These are phyloP conservation scores for Fregata magnificens DNA, from an alignment of 2,113 vertebrate genomes.

Conservation along the genomic window DNA sequence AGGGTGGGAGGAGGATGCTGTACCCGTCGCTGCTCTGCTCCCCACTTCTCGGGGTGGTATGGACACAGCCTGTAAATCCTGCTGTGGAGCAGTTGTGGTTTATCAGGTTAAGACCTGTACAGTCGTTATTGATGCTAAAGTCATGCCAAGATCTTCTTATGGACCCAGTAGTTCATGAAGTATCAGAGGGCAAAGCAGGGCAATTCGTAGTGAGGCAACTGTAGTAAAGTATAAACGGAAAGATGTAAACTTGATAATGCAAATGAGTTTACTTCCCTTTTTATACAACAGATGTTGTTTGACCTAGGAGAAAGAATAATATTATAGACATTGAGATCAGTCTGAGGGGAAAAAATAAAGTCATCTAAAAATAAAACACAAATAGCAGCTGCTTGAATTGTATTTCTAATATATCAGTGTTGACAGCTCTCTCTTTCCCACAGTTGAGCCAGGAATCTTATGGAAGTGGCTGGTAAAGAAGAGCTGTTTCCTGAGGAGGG, in stretches of 20 bases:
- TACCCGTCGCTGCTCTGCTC: not conserved
- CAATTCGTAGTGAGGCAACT: constrained; percentile 3
- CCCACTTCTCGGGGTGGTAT: rapidly evolving
- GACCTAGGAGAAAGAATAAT: constrained; percentile 69
- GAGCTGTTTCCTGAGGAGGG: not conserved
- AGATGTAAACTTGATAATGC: constrained; percentile 52
- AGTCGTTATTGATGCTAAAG: not conserved
- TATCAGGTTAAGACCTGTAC: not conserved
- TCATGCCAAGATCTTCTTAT: not conserved
- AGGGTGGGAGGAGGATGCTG: not conserved
- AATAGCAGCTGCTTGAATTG: constrained; percentile 70
- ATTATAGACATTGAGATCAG: constrained; percentile 61
- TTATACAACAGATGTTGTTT: constrained; percentile 70
- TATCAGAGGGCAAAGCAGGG: constrained; percentile 16
- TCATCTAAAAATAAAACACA: constrained; percentile 64
- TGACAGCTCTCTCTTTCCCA: constrained; percentile 45
- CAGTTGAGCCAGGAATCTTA: constrained; percentile 18
- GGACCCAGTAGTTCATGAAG: not conserved
- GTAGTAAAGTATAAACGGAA: constrained; percentile 26
- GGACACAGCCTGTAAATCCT: not conserved
- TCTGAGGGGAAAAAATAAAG: constrained; percentile 55
- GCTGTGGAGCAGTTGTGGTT: not conserved
- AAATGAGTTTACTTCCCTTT: constrained; percentile 63
- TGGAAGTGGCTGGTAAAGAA: constrained; percentile 13
- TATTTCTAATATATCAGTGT: constrained; percentile 54